Conservation (phyloP, 2,113 vertebrate species). For the Clarias batrachus region DNA sequence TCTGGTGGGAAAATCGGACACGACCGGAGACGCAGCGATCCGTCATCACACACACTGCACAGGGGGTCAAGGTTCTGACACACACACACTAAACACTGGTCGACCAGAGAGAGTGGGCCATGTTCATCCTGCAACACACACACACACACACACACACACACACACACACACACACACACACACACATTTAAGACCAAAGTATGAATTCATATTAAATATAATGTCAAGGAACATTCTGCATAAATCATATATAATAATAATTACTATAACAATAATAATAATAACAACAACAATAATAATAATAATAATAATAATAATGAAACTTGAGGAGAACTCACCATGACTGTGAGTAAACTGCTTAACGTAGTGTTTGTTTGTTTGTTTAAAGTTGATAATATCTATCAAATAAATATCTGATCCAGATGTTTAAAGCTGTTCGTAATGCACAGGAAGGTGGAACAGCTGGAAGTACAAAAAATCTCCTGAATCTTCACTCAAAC, state of each 20-base stretch:
- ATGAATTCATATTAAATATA: not conserved
- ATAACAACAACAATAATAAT: not conserved
- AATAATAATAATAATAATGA: not conserved
- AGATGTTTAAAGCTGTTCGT: not conserved
- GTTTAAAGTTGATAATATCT: no score
- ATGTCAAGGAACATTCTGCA: not conserved
- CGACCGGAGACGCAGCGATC: conserved; percentile 81
- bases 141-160: conserved; percentile 7
- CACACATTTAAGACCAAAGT: not conserved
- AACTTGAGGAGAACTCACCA: not conserved
- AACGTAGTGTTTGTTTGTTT: not conserved
- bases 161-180: not conserved
- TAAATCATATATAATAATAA: not conserved
- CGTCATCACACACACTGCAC: conserved; percentile 83
- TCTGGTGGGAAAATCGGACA: conserved; percentile 88
- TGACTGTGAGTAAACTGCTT: not conserved
- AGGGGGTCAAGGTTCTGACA: conserved; percentile 83
- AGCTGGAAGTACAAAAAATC: not conserved
- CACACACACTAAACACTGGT: conserved; percentile 86
- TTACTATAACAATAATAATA: not conserved
- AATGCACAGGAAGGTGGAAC: not conserved
- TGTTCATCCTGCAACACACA: conserved; percentile 77
- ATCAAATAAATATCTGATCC: not conserved
- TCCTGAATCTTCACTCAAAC: no score
- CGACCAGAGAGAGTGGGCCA: conserved; percentile 79